These are phyloP conservation scores for Sander vitreus DNA, from an alignment of 2,113 vertebrate species.

Conservation along the genomic window DNA sequence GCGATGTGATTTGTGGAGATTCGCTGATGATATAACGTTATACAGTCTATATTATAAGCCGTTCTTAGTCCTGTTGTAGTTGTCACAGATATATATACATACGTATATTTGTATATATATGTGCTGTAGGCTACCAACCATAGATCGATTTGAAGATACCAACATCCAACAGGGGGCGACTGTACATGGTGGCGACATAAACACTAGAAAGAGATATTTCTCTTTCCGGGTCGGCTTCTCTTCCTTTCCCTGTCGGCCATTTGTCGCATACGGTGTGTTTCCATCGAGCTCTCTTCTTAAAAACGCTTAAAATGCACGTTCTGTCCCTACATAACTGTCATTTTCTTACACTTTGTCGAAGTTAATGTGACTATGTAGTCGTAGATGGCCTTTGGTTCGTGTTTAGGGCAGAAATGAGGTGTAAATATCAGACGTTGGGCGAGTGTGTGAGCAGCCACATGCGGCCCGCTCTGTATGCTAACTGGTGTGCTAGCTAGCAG, in stretches of 20 bases:
- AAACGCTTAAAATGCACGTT: background rate
- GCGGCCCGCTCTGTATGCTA: too few species aligned
- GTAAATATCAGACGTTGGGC: too few species aligned
- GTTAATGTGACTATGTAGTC: fast-evolving
- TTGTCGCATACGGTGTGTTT: conserved; percentile 63
- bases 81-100: too few species aligned
- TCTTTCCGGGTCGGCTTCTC: conserved; percentile 19
- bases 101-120: fast-evolving
- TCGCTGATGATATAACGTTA: too few species aligned
- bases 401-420: fast-evolving
- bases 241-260: conserved; percentile 79
- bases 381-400: fast-evolving
- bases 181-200: background rate
- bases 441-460: too few species aligned
- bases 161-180: too few species aligned
- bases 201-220: background rate
- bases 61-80: too few species aligned
- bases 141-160: too few species aligned
- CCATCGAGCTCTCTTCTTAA: conserved; percentile 12
- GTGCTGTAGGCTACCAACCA: too few species aligned
- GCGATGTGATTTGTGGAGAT: too few species aligned
- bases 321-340: fast-evolving
- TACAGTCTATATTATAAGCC: too few species aligned
- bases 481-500: too few species aligned
- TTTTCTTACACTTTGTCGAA: background rate